Percentiles rank a stretch among this genome's conserved stretches.
These are phyloP conservation scores for Acanthurus leucopareius DNA, from an alignment of 2,797 vertebrate species.

Conservation along the genomic window DNA sequence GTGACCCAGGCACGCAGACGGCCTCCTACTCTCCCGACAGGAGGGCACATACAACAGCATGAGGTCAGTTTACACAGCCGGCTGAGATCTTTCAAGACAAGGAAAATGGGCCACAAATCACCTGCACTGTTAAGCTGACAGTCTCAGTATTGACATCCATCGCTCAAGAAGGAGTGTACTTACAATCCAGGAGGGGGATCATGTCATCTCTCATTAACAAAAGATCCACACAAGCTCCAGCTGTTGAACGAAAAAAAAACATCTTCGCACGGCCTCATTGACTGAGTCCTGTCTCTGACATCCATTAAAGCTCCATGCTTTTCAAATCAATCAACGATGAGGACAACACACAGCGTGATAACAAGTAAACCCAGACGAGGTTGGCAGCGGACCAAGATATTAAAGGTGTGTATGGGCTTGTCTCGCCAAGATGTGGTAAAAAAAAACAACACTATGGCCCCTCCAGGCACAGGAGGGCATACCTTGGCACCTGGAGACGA, in stretches of 20 bases:
- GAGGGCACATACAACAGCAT: slow-evolving; percentile 4
- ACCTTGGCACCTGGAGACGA: slow-evolving; percentile 1
- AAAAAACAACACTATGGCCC: neutral
- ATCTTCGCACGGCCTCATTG: neutral
- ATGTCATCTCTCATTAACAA: neutral
- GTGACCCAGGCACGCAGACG: slow-evolving; percentile 16
- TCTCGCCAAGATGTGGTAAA: slow-evolving; percentile 19
- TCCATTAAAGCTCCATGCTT: slow-evolving; percentile 7
- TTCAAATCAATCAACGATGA: neutral
- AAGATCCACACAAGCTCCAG: neutral
- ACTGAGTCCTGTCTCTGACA: slow-evolving; percentile 1
- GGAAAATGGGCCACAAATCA: slow-evolving; percentile 14
- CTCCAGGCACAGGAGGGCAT: slow-evolving; percentile 2
- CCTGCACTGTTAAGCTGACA: neutral
- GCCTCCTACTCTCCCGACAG: slow-evolving; percentile 22
- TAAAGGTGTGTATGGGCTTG: slow-evolving; percentile 53
- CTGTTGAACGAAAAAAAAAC: neutral
- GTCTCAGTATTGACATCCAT: neutral
- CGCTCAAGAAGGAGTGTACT: neutral
- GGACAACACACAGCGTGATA: slow-evolving; percentile 14
- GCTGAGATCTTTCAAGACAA: slow-evolving; percentile 10
- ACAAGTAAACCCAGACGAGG: slow-evolving; percentile 14
- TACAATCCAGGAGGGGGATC: neutral
- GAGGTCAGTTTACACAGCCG: slow-evolving; percentile 26
- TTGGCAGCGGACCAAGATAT: slow-evolving; percentile 26